Evolutionary conservation across 2,113 vertebrate species (phyloP).

Genomic region (Alexandromys fortis): DNA sequence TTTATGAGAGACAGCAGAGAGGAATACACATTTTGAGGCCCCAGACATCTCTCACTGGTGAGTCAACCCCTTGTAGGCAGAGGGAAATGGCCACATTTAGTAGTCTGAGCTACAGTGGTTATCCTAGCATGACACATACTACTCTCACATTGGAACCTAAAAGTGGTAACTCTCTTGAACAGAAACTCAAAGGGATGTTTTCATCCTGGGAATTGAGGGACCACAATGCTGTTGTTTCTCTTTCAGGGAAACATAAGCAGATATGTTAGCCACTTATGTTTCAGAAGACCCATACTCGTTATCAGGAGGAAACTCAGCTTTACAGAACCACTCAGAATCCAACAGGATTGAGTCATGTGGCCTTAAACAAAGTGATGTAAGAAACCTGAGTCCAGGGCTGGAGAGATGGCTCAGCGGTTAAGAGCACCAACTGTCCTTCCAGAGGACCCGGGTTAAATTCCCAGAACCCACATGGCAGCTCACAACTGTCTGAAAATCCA

Average conservation of each 20-base stretch:
- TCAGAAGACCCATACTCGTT: not conserved
- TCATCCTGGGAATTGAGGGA: not conserved
- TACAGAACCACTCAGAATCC: not conserved
- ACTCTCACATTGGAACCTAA: not conserved
- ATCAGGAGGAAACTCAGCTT: not conserved
- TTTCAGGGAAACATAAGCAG: not conserved
- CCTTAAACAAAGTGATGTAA: not conserved
- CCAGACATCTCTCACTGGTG: not conserved
- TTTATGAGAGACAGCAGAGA: not conserved
- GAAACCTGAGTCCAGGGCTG: not conserved
- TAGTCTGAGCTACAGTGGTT: not conserved
- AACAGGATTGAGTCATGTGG: not conserved
- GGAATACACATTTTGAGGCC: not conserved
- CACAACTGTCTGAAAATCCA: no score
- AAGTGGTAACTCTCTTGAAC: not conserved
- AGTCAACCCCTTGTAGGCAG: not conserved
- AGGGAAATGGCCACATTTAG: not conserved
- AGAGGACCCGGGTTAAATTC: no score
- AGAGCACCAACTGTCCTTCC: no score
- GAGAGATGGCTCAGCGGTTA: no score
- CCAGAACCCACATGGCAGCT: no score
- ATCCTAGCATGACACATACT: not conserved
- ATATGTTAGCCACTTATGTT: not conserved
- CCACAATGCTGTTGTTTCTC: no score
- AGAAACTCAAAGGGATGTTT: not conserved